phyloP scores from a whole-genome alignment of 2,113 vertebrate genomes.

The Caranx ignobilis region DNA sequence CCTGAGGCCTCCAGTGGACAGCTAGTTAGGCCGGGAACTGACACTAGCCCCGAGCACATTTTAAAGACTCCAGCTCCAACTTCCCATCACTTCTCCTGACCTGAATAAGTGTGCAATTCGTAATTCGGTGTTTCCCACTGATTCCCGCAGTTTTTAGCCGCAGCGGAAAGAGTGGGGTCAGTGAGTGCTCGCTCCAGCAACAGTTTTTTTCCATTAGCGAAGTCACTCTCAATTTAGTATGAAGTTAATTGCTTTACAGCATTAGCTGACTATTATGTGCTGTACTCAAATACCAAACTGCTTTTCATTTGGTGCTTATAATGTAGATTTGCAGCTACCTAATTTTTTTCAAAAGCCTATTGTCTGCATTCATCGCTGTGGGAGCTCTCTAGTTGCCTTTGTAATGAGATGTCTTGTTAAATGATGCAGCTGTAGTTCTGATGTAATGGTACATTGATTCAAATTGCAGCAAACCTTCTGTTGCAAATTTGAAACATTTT shows the following conservation, averaged over 20 bases:
- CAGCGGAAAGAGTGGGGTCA: conserved; percentile 23
- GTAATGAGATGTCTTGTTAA: not conserved
- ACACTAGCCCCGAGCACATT: conserved; percentile 27
- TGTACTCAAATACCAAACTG: not conserved
- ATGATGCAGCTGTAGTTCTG: not conserved
- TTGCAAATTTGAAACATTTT: not conserved
- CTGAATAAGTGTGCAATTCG: conserved; percentile 23
- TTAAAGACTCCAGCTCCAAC: conserved; percentile 3
- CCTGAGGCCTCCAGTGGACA: conserved; percentile 46
- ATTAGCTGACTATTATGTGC: not conserved
- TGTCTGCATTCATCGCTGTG: not conserved
- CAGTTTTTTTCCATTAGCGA: not conserved
- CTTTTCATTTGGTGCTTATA: conserved; percentile 1
- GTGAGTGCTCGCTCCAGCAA: not conserved
- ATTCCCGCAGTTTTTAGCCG: conserved; percentile 22
- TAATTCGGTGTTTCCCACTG: conserved; percentile 10
- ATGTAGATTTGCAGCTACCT: not conserved
- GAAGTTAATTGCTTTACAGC: conserved; percentile 3
- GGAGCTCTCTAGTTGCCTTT: not conserved
- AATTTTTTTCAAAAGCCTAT: not conserved
- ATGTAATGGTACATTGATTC: not conserved
- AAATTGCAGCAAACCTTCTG: not conserved
- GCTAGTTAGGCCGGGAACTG: conserved; percentile 32
- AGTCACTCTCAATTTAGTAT: not conserved
- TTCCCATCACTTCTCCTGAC: conserved; percentile 25